These are phyloP conservation scores for Dasyornis broadbenti DNA, from an alignment of 2,113 vertebrate genomes.

Conservation along the genomic window DNA sequence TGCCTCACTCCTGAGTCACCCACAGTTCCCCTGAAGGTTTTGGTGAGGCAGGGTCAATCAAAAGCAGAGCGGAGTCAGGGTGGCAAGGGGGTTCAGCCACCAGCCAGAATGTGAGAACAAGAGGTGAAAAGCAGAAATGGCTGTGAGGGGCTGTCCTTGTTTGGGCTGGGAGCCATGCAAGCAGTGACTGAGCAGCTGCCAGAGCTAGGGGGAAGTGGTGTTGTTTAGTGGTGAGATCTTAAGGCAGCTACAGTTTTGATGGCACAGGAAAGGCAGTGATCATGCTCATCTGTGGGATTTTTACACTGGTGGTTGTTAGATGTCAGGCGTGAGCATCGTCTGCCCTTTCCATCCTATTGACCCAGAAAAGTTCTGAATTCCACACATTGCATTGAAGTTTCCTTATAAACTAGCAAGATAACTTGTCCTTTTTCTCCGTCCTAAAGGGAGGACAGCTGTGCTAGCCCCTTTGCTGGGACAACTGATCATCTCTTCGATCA, in stretches of 20 bases:
- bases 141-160: neutral
- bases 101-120: accelerated
- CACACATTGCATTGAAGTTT: no score
- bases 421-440: neutral
- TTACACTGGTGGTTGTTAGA: neutral
- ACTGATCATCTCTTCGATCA: neutral
- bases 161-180: neutral
- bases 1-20: neutral
- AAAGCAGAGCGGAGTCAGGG: accelerated
- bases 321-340: neutral
- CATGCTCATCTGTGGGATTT: accelerated
- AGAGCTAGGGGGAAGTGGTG: neutral
- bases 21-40: neutral
- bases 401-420: neutral
- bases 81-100: neutral
- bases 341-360: neutral
- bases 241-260: neutral
- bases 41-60: neutral
- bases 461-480: neutral
- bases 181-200: neutral
- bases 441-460: neutral
- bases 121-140: neutral
- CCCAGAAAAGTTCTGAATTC: neutral
- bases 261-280: neutral
- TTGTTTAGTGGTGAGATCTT: neutral